These are phyloP conservation scores for Melanophora roralis DNA, from an alignment of 2,888 invertebrate species.

Conservation along the genomic window DNA sequence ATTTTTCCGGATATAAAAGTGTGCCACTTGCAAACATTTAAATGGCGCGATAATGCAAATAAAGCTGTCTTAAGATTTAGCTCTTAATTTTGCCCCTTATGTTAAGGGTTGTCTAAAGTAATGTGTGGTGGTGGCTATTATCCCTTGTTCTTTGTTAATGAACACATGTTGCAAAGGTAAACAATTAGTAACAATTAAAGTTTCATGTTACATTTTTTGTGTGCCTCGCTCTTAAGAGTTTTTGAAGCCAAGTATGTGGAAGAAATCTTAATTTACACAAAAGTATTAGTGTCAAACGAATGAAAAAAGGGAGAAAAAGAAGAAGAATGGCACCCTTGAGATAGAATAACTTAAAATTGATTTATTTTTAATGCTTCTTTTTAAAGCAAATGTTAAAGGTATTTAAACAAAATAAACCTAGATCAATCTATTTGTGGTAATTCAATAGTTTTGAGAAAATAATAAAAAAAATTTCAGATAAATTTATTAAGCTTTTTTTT, in stretches of 20 bases:
- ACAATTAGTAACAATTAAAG: constrained; percentile 53
- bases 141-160: too few relatives aligned
- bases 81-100: background rate
- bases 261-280: background rate
- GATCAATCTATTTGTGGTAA: too few relatives aligned
- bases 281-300: background rate
- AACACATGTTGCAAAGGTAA: background rate
- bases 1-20: constrained; percentile 16
- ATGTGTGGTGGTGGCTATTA: too few relatives aligned
- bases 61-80: background rate
- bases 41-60: background rate
- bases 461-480: too few relatives aligned
- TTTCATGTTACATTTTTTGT: constrained; percentile 50
- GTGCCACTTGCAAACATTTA: background rate
- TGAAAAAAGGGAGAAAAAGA: background rate
- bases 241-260: constrained; percentile 27
- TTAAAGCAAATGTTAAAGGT: too few relatives aligned
- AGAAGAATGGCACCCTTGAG: too few relatives aligned
- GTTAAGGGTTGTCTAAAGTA: background rate
- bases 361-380: too few relatives aligned
- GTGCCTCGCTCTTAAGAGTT: background rate
- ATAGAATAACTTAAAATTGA: too few relatives aligned
- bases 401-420: too few relatives aligned
- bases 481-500: too few relatives aligned
- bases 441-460: too few relatives aligned